Evolutionary conservation across 2,797 vertebrate species (phyloP), one percentile per base, ranked within the genome.

Genomic region (Danio choprae): DNA sequence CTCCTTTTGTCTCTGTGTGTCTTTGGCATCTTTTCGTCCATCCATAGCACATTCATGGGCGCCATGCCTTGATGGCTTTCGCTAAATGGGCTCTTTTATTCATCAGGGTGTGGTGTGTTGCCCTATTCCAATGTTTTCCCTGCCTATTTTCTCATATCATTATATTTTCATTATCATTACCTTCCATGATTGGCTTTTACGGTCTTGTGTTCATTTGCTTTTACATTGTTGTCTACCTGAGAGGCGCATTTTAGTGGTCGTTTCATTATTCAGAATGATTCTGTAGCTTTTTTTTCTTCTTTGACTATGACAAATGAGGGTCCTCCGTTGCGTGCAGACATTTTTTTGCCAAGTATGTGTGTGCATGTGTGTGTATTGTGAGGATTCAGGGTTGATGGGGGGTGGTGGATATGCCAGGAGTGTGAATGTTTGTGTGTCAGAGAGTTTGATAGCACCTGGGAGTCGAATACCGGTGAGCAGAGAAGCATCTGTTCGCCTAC

Each of bases 371-470:
- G 22, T n/a, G 16, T 8, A 22, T 59, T 79, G 48, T 55, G 48
- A 51, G 9, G 9, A 4, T 41, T 63, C 6, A 10, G 50, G 59
- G 15, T 15, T 55, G 44, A n/a, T 22, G 46, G 40, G 48, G 13
- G 51, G 51, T 55, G 71, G 29, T 20, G 40, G 58, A 43, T 82
- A 59, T 67, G 40, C 51, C 65, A 41, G 64, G 80, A 75, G 83
- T 85, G 83, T 81, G 64, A 82, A 86, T 74, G 62, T 81, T 82
- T 75, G 74, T 81, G 65, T 59, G 75, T 81, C 74, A 77, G 53
- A 65, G 72, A 79, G 41, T 44, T 79, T 53, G 44, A 20, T 36
- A 63, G 80, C 74, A 74, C 73, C 62, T 65, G 67, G 44, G 55
- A 71, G 38, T 43, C 1, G 8, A 81, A 13, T 36, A 36, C 22